These are phyloP conservation scores for Hydropsyche betteni DNA, from an alignment of 2,888 invertebrate species.

Conservation along the genomic window DNA sequence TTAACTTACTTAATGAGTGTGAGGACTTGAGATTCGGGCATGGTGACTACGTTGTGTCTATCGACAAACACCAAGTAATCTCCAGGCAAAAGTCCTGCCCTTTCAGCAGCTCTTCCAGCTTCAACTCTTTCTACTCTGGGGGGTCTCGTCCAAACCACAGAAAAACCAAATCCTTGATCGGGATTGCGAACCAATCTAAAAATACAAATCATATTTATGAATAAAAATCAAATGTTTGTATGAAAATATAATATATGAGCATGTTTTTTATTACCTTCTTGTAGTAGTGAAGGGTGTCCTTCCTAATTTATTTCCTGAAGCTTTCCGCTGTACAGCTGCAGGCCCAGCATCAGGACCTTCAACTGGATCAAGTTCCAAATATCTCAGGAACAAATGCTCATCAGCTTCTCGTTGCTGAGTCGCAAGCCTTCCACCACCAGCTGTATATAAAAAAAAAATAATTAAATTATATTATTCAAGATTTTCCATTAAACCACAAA, in stretches of 20 bases:
- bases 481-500: too few species aligned
- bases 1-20: conserved; percentile 73
- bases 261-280: conserved; percentile 63
- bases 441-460: background rate
- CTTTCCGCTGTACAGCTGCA: conserved; percentile 64
- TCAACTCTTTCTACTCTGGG: conserved; percentile 87
- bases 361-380: conserved; percentile 82
- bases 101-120: conserved; percentile 81
- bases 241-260: background rate
- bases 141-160: conserved; percentile 89
- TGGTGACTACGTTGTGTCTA: conserved; percentile 85
- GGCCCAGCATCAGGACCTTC: conserved; percentile 71
- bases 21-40: conserved; percentile 74
- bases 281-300: conserved; percentile 87
- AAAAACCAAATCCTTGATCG: conserved; percentile 81
- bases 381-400: conserved; percentile 77
- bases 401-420: conserved; percentile 73
- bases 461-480: too few species aligned
- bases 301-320: conserved; percentile 67
- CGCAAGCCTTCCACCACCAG: conserved; percentile 67
- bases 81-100: conserved; percentile 83
- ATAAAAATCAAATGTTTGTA: background rate
- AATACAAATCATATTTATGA: conserved; percentile 7
- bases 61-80: conserved; percentile 91
- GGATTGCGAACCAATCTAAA: conserved; percentile 58